Conservation (phyloP, 2,113 vertebrate species). For the Lethenteron camtschaticum region DNA sequence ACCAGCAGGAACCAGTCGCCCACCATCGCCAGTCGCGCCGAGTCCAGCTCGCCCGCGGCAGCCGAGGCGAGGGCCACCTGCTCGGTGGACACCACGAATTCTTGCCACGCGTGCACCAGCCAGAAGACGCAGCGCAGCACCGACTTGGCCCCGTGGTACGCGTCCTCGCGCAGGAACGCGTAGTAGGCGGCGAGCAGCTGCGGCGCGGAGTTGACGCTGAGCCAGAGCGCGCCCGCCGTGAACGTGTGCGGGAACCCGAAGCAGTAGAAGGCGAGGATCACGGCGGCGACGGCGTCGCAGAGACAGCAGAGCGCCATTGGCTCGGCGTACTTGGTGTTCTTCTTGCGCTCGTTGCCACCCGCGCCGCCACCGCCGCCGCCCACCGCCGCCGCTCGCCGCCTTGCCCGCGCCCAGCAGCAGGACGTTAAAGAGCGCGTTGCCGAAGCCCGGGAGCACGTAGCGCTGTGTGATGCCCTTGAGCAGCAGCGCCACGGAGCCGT, state of each 20-base stretch:
- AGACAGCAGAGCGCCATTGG: conserved; percentile 53
- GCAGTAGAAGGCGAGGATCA: conserved; percentile 47
- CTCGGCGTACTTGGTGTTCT: conserved; percentile 64
- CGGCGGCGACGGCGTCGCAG: conserved; percentile 37
- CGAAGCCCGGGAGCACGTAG: conserved; percentile 43
- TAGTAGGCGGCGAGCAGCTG: conserved; percentile 54
- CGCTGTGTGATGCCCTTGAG: conserved; percentile 50
- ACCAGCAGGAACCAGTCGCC: conserved; percentile 53
- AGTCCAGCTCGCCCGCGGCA: conserved; percentile 8
- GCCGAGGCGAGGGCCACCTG: not conserved
- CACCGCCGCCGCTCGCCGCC: conserved; percentile 4
- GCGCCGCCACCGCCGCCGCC: conserved; percentile 22
- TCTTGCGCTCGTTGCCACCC: conserved; percentile 44
- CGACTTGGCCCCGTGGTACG: conserved; percentile 46
- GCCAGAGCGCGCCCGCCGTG: conserved; percentile 32
- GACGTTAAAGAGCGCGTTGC: conserved; percentile 53
- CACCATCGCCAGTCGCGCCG: conserved; percentile 27
- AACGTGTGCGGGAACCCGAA: conserved; percentile 39
- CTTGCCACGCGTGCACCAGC: conserved; percentile 53
- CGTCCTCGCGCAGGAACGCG: conserved; percentile 35
- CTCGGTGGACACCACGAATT: conserved; percentile 23
- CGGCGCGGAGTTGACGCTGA: conserved; percentile 36
- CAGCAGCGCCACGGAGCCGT: conserved; percentile 37
- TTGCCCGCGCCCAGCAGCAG: conserved; percentile 38
- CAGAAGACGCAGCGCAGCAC: conserved; percentile 41